A percentile compares a stretch with the other conserved stretches of the same genome.
These are phyloP conservation scores for Pristionchus entomophagus DNA, from an alignment of 2,888 invertebrate genomes.

Conservation along the genomic window DNA sequence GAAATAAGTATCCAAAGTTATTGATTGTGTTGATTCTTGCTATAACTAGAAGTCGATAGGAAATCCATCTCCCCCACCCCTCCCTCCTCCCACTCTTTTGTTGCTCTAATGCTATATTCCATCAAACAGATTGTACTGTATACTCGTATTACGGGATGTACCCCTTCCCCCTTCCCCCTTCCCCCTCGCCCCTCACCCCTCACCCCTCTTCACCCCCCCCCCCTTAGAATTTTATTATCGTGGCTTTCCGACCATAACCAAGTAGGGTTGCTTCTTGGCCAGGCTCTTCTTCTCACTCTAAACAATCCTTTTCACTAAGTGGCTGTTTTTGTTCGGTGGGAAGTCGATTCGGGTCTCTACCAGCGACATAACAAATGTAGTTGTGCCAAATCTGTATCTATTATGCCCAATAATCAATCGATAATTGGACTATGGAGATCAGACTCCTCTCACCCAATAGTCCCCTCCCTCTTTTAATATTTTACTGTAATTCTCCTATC, in stretches of 20 bases:
- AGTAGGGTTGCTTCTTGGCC: not conserved
- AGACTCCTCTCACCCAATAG: not conserved
- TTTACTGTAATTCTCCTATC: not conserved
- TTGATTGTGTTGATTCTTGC: not conserved
- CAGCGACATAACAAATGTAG: conserved; percentile 5
- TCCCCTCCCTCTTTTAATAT: not conserved
- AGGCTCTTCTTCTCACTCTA: not conserved
- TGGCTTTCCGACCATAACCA: not conserved
- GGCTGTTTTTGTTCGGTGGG: not conserved
- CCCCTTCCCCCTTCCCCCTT: not conserved
- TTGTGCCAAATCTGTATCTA: not conserved
- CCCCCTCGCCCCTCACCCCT: not conserved
- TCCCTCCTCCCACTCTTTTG: not conserved
- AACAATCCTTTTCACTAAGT: not conserved
- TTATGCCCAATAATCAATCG: not conserved
- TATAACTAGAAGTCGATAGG: conserved; percentile 7
- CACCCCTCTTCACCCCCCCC: not conserved
- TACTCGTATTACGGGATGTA: conserved; percentile 34
- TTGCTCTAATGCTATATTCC: not conserved
- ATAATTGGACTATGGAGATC: not conserved
- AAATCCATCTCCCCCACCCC: not conserved
- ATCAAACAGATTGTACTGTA: conserved; percentile 31
- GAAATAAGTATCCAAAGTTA: conserved; percentile 36
- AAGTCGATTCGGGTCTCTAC: not conserved
- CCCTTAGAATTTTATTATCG: not conserved